These are phyloP conservation scores for Sciaenops ocellatus DNA, from an alignment of 2,797 vertebrate species.

Conservation along the genomic window DNA sequence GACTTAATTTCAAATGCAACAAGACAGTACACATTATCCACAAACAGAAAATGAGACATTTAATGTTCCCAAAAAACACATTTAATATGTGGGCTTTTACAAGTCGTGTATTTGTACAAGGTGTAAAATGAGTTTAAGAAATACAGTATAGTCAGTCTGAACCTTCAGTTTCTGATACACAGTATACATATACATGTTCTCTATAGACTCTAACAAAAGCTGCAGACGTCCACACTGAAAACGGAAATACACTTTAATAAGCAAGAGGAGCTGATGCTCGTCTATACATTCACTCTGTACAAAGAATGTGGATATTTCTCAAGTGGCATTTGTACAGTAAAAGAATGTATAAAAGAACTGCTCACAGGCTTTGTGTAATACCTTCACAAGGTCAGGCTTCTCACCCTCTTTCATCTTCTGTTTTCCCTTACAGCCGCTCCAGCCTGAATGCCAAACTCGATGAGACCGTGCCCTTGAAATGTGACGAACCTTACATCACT, in stretches of 20 bases:
- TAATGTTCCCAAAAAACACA: background rate
- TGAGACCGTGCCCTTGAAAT: slow-evolving; percentile 95
- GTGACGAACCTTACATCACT: slow-evolving; percentile 94
- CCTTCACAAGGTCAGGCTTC: slow-evolving; percentile 45
- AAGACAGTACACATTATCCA: background rate
- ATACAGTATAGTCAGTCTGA: background rate
- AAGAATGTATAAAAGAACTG: slow-evolving; percentile 16
- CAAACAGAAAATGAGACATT: background rate
- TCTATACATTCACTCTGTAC: background rate
- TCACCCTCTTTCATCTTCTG: slow-evolving; percentile 48
- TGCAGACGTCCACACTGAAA: background rate
- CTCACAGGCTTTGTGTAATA: slow-evolving; percentile 36
- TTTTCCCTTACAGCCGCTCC: slow-evolving; percentile 89
- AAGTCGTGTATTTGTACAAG: background rate
- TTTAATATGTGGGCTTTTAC: background rate
- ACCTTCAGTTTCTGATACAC: background rate
- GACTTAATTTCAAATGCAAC: slow-evolving; percentile 6
- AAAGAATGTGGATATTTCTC: background rate
- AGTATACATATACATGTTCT: background rate
- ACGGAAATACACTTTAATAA: slow-evolving; percentile 7
- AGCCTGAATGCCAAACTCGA: slow-evolving; percentile 98
- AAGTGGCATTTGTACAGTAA: slow-evolving; percentile 8
- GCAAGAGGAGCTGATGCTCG: background rate
- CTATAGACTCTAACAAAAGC: slow-evolving; percentile 4
- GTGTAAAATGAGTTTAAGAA: background rate